Evolutionary conservation across 2,888 invertebrate species (phyloP), one percentile per base, ranked within the genome.

Genomic region (Trichogramma dendrolimi): DNA sequence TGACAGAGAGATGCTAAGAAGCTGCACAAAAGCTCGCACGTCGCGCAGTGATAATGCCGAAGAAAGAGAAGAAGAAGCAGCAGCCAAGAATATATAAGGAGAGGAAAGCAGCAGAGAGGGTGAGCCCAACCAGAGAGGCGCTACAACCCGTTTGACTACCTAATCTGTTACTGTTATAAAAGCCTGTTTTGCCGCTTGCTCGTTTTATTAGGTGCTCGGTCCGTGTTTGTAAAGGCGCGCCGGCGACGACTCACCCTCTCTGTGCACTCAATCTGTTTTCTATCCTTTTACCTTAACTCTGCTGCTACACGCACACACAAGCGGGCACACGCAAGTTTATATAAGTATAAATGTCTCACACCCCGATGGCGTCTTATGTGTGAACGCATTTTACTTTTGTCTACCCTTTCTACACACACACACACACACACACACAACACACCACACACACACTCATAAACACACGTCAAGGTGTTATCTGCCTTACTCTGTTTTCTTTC

Each of bases 121-220:
- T 53, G 63, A 65, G 65, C 60, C 62, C 57, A 46, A 64, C 55
- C 61, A 50, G 48, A 50, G 51, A 55, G 66, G 65, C 62, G 71
- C 69, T 71, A 27, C 27, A 27, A 27, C 27, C 27, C 27, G 27
- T 27, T 27, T 27, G 72, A 71, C 70, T 69, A 71, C 73, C 76
- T 77, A 77, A 77, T 77, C 77, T 76, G 76, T 75, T 73, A 75
- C 75, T 76, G 77, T 75, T 74, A 75, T 77, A 77, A 77, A 76
- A 77, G 72, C 74, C 71, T 71, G 76, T 74, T 75, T 76, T 73
- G 72, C 70, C 70, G 71, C 70, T 68, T 65, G 11, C 52, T 11
- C 47, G 14, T 58, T 7, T 42, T 38, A 41, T 14, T 38, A 11
- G 55, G 4, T 62, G 58, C 60, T 64, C 62, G 54, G 53, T 57